phyloP scores from a whole-genome alignment of 2,888 invertebrate genomes.

The Lucinisca nassula region DNA sequence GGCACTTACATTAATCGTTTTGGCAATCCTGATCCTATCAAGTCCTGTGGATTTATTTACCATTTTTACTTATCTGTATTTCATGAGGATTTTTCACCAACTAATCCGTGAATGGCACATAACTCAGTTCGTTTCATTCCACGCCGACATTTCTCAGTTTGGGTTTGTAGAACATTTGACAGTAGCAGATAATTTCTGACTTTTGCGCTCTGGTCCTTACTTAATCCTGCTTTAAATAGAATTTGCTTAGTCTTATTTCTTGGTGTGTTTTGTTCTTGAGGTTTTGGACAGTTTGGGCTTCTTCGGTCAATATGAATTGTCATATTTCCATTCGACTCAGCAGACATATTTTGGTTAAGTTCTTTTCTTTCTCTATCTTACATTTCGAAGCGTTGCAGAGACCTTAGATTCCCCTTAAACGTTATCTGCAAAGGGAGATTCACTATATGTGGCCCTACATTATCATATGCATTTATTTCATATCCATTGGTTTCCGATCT shows the following conservation, averaged over 20 bases:
- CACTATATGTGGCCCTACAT: too few relatives aligned
- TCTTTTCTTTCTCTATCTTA: too few relatives aligned
- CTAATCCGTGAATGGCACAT: neutral
- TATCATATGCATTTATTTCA: too few relatives aligned
- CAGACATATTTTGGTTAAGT: too few relatives aligned
- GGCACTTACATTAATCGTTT: neutral
- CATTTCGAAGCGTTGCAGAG: too few relatives aligned
- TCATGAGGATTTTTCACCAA: constrained; percentile 22
- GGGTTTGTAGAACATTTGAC: constrained; percentile 24
- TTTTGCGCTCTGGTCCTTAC: constrained; percentile 5
- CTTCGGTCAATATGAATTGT: too few relatives aligned
- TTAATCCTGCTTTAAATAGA: constrained; percentile 4
- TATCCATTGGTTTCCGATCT: too few relatives aligned
- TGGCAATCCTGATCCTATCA: neutral
- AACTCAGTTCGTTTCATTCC: constrained; percentile 12
- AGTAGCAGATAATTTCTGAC: constrained; percentile 37
- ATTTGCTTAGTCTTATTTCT: constrained; percentile 23
- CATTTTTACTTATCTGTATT: constrained; percentile 15
- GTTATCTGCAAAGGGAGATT: too few relatives aligned
- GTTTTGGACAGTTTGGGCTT: too few relatives aligned
- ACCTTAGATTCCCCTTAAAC: too few relatives aligned
- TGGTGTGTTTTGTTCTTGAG: constrained; percentile 8
- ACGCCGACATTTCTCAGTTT: constrained; percentile 9
- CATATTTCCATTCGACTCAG: too few relatives aligned
- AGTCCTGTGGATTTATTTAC: constrained; percentile 29